Evolutionary conservation across 2,113 vertebrate species (phyloP).

Genomic region (Bujurquina vittata): DNA sequence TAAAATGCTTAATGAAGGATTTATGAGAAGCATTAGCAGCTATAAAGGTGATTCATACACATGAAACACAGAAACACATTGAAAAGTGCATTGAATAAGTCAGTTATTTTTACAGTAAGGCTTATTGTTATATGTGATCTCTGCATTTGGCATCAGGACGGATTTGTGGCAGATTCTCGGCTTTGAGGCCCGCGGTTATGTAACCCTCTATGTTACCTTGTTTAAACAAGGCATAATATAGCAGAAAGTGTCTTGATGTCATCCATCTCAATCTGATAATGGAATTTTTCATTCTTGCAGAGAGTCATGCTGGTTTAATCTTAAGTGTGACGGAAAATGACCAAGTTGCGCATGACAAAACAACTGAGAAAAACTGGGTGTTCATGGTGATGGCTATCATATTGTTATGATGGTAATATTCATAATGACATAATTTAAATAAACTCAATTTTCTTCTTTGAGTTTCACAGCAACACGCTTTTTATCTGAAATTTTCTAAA

Average conservation of each 20-base stretch:
- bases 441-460: neutral
- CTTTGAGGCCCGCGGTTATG: constrained; percentile 23
- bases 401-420: neutral
- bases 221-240: constrained; percentile 14
- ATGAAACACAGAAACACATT: neutral
- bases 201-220: neutral
- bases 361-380: neutral
- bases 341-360: neutral
- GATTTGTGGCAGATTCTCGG: neutral
- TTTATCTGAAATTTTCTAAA: neutral
- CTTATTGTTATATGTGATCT: constrained; percentile 16
- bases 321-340: constrained; percentile 23
- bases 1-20: neutral
- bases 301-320: constrained; percentile 40
- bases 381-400: neutral
- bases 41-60: neutral
- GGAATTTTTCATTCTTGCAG: constrained; percentile 29
- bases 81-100: neutral
- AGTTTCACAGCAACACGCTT: neutral
- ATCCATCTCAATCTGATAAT: constrained; percentile 48
- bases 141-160: neutral
- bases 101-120: neutral
- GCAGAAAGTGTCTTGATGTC: neutral
- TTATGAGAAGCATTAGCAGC: neutral
- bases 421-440: neutral